phyloP scores from a whole-genome alignment of 1,140 invertebrate species.

The Drosophila sproati region DNA sequence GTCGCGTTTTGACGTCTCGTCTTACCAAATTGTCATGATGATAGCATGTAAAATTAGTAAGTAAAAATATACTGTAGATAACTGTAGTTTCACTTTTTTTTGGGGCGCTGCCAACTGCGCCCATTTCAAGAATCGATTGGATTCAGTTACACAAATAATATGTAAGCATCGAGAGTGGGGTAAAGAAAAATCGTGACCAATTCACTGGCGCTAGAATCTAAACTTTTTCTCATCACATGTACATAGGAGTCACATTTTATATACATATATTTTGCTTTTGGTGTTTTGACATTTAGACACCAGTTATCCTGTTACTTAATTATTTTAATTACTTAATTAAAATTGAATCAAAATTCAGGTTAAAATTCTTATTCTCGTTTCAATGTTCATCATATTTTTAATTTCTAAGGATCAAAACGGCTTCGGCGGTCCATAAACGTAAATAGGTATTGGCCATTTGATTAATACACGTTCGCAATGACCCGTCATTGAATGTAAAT shows the following conservation, averaged over 20 bases:
- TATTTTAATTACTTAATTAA: too few species aligned
- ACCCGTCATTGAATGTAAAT: conserved; percentile 49
- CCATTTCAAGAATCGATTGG: conserved; percentile 62
- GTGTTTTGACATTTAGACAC: too few species aligned
- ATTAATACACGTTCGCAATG: conserved; percentile 27
- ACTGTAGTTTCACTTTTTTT: conserved; percentile 78
- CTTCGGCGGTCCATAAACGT: neutral
- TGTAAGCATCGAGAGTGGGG: conserved; percentile 22
- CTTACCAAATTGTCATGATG: conserved; percentile 51
- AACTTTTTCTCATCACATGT: too few species aligned
- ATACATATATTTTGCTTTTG: too few species aligned
- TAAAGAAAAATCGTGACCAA: conserved; percentile 46
- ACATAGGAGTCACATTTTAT: too few species aligned
- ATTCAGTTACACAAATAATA: conserved; percentile 37
- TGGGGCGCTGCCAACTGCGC: conserved; percentile 31
- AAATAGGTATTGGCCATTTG: conserved; percentile 3
- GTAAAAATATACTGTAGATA: conserved; percentile 51
- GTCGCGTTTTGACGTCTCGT: conserved; percentile 18
- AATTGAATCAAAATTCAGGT: too few species aligned
- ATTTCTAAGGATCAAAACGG: neutral
- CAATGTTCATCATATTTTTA: neutral
- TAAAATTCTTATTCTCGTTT: neutral
- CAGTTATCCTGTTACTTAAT: too few species aligned
- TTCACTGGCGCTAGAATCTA: conserved; percentile 16
- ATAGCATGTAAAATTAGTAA: conserved; percentile 67